These are phyloP conservation scores for Lumbricus terrestris DNA, from an alignment of 2,888 invertebrate species.

Conservation along the genomic window DNA sequence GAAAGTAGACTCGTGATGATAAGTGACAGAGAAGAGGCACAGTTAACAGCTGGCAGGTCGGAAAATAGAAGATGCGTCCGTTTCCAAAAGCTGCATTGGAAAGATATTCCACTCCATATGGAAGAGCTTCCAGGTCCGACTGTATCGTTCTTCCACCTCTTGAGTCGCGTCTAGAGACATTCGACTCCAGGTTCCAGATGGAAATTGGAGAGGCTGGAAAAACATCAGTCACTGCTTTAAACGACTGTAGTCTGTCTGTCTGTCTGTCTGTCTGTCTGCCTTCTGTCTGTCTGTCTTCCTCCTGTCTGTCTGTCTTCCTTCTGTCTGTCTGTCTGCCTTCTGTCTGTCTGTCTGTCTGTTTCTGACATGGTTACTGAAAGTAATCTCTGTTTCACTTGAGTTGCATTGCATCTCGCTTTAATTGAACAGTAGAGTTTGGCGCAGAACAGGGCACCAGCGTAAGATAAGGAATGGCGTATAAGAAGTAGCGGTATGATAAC, in stretches of 20 bases:
- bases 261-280: too few species aligned
- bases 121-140: not conserved
- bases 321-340: too few species aligned
- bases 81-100: not conserved
- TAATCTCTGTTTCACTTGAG: too few species aligned
- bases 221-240: not conserved
- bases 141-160: not conserved
- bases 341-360: too few species aligned
- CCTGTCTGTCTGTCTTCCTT: too few species aligned
- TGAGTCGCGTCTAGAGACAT: not conserved
- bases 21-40: slow-evolving; percentile 3
- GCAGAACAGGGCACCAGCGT: too few species aligned
- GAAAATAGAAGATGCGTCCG: not conserved
- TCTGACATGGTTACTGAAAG: too few species aligned
- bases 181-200: not conserved
- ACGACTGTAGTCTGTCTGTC: not conserved
- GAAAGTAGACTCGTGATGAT: not conserved
- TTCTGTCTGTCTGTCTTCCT: too few species aligned
- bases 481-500: too few species aligned
- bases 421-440: too few species aligned
- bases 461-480: too few species aligned
- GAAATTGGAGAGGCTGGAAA: not conserved
- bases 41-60: not conserved
- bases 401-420: too few species aligned
- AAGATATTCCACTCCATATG: not conserved